Base-by-base conservation (phyloP, 1,140 invertebrate genomes). In the Stratiolaelaps scimitus region DNA sequence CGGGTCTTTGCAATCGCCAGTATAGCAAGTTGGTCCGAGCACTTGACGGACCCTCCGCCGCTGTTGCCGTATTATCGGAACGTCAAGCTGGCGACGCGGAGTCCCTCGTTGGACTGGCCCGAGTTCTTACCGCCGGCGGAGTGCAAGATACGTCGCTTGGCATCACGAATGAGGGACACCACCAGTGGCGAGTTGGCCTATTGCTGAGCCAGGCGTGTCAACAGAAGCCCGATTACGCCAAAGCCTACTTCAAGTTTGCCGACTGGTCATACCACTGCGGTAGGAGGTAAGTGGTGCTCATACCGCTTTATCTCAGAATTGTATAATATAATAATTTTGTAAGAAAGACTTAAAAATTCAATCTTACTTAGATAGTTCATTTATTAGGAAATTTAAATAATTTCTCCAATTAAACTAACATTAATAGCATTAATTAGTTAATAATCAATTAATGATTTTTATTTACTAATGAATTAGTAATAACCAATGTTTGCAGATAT, bases 221-320 rank as follows among this genome's bases (percentile, higher is more conserved):
- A 23, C 53, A 19, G 20, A 26, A 60, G 53, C 53, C 53, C 15
- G 53, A 60, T 60, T 19, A 60, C 53, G 53, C 53, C 2, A 60
- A 60, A 26, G 53, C 53, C 13, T 60, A 60, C 53, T 60, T 60
- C 53, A 60, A 60, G 53, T 60, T 60, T 26, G 53, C 53, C 1
- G 53, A 60, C 23, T 60, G 53, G 53, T 60, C 53, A 1, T 60
- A 60, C 10, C 23, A 26, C 17, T 60, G 53, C 23, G 53, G 53
- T 23, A 60, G 26, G 20, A 60, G 23, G 47, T 48, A 48, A 20
- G 47, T 4, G 26, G 10, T 10, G 34, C 34, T 40, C 34, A 40
- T 40, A 40, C 10, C 34, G 34, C 34, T 4, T 40, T 40, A 40
- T 10, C 10, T 4, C 10, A 40, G 34, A 40, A 40, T n/a, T n/a